Evolutionary conservation across 2,888 invertebrate species (phyloP), one percentile per base, ranked within the genome.

Genomic region (Exephanes ischioxanthus): DNA sequence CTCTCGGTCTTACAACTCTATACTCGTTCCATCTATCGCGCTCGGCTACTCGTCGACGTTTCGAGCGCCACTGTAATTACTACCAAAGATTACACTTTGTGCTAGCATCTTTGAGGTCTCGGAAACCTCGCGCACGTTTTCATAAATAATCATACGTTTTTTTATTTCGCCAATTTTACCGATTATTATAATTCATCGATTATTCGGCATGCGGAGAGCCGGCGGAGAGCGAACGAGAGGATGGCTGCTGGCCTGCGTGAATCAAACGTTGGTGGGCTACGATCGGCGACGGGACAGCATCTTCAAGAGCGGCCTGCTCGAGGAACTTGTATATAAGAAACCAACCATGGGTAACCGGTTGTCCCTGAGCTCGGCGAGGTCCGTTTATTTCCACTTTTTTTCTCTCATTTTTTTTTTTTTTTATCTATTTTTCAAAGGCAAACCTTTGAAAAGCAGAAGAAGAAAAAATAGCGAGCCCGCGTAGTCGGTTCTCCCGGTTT

Each of bases 301-400:
- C 86, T 85, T 75, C 76, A 80, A 84, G 82, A 83, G 70, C 88
- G 89, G 89, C 89, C 89, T 88, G 90, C 89, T 90, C 89, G 89
- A 87, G 92, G 91, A 91, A 91, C 93, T 93, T 93, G 93, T 33
- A 33, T 33, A 33, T 93, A 93, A 93, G 93, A 93, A 93, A 93
- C 91, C 90, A 92, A 91, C 89, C 61, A 93, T 92, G 93, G 93
- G 26, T 91, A 93, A 93, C 93, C 92, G 93, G 93, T 93, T 93
- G 93, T 93, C 93, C 93, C 93, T 93, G 93, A 93, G 92, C 91
- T 73, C 85, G 91, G 89, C 91, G 91, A 92, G 91, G 91, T 90
- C 89, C 91, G 92, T 92, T 93, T 93, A 93, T 93, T 93, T 93
- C 93, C 91, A 90, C 93, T 93, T 93, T 93, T 93, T 93, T 93